phyloP scores from a whole-genome alignment of 2,888 invertebrate species.

The Danaus chrysippus region DNA sequence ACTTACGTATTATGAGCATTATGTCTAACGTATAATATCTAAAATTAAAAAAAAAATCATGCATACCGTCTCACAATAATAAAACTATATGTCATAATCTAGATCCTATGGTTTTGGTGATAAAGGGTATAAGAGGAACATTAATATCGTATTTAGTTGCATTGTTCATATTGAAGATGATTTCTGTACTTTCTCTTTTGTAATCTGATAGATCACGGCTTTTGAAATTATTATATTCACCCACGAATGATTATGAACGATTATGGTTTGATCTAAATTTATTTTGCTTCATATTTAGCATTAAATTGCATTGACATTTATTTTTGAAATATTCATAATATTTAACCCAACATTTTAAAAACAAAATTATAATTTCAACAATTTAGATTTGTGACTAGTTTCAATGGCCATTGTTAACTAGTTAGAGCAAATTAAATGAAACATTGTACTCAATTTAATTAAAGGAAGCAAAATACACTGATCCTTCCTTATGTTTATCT shows the following conservation, averaged over 20 bases:
- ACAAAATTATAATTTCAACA: too few species aligned
- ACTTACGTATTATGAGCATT: slow-evolving; percentile 6
- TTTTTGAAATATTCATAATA: too few species aligned
- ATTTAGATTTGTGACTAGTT: too few species aligned
- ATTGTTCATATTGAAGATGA: slow-evolving; percentile 32
- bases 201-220: slow-evolving; percentile 18
- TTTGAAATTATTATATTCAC: background rate
- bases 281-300: too few species aligned
- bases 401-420: too few species aligned
- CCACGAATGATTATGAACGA: background rate
- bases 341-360: too few species aligned
- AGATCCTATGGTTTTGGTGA: background rate
- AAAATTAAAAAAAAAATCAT: background rate
- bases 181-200: slow-evolving; percentile 27
- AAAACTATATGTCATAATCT: slow-evolving; percentile 30
- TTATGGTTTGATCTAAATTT: background rate
- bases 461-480: slow-evolving; percentile 43
- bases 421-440: slow-evolving; percentile 11
- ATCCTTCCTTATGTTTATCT: slow-evolving; percentile 66
- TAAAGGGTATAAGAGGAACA: background rate
- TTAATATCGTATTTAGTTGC: slow-evolving; percentile 14
- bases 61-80: slow-evolving; percentile 37
- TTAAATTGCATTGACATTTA: too few species aligned
- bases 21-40: background rate
- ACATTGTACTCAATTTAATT: slow-evolving; percentile 31